These are phyloP conservation scores for Actenoides lindsayi DNA, from an alignment of 2,113 vertebrate species.

Conservation along the genomic window DNA sequence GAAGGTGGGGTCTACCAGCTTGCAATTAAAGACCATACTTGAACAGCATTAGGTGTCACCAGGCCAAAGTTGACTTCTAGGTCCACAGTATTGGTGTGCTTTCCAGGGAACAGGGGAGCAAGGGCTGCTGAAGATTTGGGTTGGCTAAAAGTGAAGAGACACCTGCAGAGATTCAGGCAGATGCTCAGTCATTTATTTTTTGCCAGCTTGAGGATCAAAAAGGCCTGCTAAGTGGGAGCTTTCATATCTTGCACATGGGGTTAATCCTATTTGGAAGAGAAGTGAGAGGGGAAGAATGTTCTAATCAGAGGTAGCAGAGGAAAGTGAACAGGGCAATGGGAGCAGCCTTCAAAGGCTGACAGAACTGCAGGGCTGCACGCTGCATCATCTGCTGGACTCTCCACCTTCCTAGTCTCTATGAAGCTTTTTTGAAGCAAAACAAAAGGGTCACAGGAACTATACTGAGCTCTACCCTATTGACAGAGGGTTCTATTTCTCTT, in stretches of 20 bases:
- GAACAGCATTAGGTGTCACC: not conserved
- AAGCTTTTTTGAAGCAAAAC: not conserved
- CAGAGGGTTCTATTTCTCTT: not conserved
- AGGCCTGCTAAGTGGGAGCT: not conserved
- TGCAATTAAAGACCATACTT: not conserved
- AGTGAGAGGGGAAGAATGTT: not conserved
- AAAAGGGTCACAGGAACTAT: not conserved
- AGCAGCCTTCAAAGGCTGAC: not conserved
- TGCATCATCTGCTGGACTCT: not conserved
- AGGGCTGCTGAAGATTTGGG: not conserved
- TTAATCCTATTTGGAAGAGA: not conserved
- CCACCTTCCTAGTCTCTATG: not conserved
- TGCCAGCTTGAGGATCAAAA: not conserved
- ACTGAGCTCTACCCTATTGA: not conserved
- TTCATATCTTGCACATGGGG: not conserved
- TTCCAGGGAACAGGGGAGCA: not conserved
- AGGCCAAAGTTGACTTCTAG: not conserved
- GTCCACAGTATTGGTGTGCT: not conserved
- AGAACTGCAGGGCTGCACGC: not conserved
- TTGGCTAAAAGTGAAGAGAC: not conserved
- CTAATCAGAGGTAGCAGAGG: not conserved
- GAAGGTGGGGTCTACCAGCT: not conserved
- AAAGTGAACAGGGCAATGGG: not conserved
- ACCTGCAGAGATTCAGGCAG: not conserved
- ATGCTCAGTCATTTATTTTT: not conserved